Evolutionary conservation across 2,113 vertebrate species (phyloP).

Genomic region (Gracilinanus agilis): DNA sequence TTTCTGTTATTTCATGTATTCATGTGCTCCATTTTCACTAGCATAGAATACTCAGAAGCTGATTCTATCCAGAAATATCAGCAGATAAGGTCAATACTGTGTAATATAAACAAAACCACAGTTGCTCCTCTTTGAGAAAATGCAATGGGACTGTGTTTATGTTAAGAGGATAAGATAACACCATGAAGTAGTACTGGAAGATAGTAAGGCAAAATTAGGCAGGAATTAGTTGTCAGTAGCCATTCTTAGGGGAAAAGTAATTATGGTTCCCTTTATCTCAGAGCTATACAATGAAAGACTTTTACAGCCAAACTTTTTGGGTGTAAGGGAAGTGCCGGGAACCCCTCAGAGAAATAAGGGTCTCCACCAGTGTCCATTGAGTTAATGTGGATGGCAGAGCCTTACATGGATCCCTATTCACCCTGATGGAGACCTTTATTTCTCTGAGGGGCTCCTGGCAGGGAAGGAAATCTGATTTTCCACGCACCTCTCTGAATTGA

Average conservation of each 20-base stretch:
- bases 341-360: too few relatives aligned
- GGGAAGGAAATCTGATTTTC: conserved; percentile 7
- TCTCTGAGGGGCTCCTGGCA: too few relatives aligned
- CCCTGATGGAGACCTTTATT: too few relatives aligned
- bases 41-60: not conserved
- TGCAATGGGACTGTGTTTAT: not conserved
- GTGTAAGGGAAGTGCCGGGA: not conserved
- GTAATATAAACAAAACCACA: not conserved
- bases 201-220: not conserved
- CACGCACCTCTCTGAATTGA: not conserved
- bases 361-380: too few relatives aligned
- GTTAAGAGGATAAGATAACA: not conserved
- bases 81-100: not conserved
- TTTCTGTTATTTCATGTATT: not conserved
- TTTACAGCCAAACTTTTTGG: not conserved
- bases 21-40: not conserved
- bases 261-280: not conserved
- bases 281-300: conserved; percentile 12
- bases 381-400: too few relatives aligned
- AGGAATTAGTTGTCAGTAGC: not conserved
- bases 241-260: not conserved
- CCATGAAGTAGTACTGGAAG: conserved; percentile 6
- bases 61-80: not conserved
- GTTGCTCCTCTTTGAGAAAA: conserved; percentile 9
- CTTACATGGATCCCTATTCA: too few relatives aligned